Conservation (phyloP, 2,888 invertebrate species). For the Dorcus hopei region DNA sequence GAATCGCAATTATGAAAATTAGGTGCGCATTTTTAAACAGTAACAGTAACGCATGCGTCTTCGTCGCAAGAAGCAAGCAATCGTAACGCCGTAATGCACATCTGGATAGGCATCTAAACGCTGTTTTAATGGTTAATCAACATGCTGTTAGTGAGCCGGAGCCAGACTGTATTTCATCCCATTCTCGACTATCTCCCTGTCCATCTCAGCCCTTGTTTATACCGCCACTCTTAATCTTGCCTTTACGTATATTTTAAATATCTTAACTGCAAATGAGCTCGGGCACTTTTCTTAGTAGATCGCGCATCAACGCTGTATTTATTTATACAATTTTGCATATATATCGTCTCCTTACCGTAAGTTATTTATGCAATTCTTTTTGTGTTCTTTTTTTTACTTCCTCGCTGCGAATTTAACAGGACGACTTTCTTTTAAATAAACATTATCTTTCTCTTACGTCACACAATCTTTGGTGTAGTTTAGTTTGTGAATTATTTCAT, state of each 20-base stretch:
- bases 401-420: no score
- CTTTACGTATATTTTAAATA: constrained; percentile 16
- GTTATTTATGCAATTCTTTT: no score
- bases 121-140: constrained; percentile 29
- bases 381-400: no score
- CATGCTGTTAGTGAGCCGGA: constrained; percentile 22
- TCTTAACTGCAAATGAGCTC: constrained; percentile 21
- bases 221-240: constrained; percentile 18
- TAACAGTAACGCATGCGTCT: not conserved
- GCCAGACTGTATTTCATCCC: constrained; percentile 17
- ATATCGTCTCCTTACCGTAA: no score
- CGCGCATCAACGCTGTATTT: constrained; percentile 13
- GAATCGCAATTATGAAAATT: no score
- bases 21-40: no score
- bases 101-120: constrained; percentile 26
- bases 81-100: constrained; percentile 18
- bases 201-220: constrained; percentile 18
- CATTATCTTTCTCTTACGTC: no score
- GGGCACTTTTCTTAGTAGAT: constrained; percentile 14
- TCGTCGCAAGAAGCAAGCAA: not conserved
- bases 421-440: no score
- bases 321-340: constrained; percentile 17
- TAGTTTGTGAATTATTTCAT: no score
- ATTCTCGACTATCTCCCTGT: constrained; percentile 16
- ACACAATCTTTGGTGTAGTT: no score